These are phyloP conservation scores for Achroia grisella DNA, from an alignment of 1,140 invertebrate species.

Conservation along the genomic window DNA sequence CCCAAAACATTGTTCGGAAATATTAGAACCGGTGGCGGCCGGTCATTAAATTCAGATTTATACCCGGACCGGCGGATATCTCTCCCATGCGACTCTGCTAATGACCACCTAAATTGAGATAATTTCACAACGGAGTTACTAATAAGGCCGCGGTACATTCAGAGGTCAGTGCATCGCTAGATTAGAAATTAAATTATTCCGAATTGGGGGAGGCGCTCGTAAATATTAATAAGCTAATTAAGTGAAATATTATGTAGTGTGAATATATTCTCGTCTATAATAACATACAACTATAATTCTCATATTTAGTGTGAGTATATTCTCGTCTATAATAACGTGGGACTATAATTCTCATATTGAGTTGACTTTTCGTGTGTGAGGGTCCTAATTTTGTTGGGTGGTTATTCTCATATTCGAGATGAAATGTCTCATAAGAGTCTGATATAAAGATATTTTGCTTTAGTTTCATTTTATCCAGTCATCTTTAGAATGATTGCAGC, in stretches of 20 bases:
- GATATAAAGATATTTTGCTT: too few species aligned
- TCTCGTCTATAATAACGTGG: too few species aligned
- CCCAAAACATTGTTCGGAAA: slow-evolving; percentile 51
- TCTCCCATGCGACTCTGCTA: slow-evolving; percentile 69
- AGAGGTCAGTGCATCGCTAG: slow-evolving; percentile 25
- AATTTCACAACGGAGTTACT: slow-evolving; percentile 48
- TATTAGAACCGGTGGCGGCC: slow-evolving; percentile 41
- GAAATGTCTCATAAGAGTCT: too few species aligned
- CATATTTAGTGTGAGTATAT: too few species aligned
- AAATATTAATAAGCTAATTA: slow-evolving; percentile 12
- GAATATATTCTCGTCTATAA: too few species aligned
- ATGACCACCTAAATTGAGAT: slow-evolving; percentile 56
- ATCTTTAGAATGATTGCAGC: too few species aligned
- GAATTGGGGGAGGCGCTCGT: slow-evolving; percentile 2
- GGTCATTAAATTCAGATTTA: slow-evolving; percentile 49
- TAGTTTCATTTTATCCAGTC: too few species aligned
- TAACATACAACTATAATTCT: too few species aligned
- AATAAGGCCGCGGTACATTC: slow-evolving; percentile 27
- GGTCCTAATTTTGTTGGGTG: too few species aligned
- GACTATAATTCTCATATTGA: too few species aligned
- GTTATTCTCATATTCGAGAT: too few species aligned
- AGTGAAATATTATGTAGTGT: background rate
- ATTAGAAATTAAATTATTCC: slow-evolving; percentile 21
- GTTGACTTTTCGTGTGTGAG: too few species aligned
- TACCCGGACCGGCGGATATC: slow-evolving; percentile 61